phyloP scores from a whole-genome alignment of 1,140 invertebrate species.

The Paracyclopina nana region DNA sequence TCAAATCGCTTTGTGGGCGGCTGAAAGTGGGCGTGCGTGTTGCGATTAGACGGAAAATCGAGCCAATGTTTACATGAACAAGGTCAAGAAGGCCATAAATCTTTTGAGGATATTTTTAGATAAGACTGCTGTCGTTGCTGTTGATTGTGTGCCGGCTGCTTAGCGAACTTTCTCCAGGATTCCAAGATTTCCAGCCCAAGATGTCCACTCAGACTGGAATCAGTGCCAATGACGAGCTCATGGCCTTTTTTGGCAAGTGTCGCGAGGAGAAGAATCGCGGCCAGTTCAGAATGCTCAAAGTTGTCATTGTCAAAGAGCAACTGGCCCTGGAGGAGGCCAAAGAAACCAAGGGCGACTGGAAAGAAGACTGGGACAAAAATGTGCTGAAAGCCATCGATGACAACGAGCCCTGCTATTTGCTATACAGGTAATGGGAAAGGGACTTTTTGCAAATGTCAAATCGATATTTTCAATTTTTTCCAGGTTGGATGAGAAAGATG shows the following conservation, averaged over 20 bases:
- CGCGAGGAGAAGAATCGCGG: background rate
- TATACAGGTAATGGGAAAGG: background rate
- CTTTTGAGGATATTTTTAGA: background rate
- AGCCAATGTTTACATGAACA: no score
- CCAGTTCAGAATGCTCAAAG: background rate
- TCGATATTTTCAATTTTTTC: background rate
- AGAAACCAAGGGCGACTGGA: background rate
- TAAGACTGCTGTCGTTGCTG: background rate
- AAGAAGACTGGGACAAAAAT: conserved; percentile 4
- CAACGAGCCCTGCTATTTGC: background rate
- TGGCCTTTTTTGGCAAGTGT: conserved; percentile 4
- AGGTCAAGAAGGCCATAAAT: background rate
- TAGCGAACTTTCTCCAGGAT: no score
- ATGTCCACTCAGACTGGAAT: conserved; percentile 6
- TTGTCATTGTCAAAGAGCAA: background rate
- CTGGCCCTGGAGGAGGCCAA: background rate
- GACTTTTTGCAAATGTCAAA: background rate
- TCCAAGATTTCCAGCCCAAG: background rate
- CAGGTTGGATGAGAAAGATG: conserved; percentile 1
- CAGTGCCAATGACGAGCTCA: background rate
- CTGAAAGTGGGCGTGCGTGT: no score
- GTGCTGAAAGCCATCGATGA: background rate
- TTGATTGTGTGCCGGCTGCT: background rate
- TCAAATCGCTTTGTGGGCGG: no score
- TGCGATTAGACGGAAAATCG: no score